Evolutionary conservation across 30 jellyfish, hydroid and myxozoan species (phyloP), one percentile per base, ranked within the genome.

Genomic region (Aurelia sp.): DNA sequence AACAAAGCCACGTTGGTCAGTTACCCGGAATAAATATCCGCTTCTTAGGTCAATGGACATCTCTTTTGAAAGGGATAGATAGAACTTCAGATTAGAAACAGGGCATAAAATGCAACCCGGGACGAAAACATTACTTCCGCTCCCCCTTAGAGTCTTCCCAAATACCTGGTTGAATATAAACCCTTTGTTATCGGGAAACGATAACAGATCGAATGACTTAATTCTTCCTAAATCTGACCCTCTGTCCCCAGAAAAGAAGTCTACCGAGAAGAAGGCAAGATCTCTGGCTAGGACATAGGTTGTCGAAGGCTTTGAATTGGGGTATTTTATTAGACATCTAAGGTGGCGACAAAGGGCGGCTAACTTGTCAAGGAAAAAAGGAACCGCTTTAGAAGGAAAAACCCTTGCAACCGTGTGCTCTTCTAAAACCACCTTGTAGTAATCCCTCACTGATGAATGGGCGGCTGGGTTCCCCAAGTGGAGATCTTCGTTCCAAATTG

Each of bases 131-230:
- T 72, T 72, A 18, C 84, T 72, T 44, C 31, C 31, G 84, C 52
- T 72, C 6, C 84, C 84, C 68, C 84, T 72, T n/a, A 72, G 84
- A 20, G 69, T 72, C 21, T 72, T 72, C 70, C 84, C 68, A 20
- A 72, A 44, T 15, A 41, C 70, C 20, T 72, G 69, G 48, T 72
- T 72, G 9, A 41, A 72, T 20, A 72, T 35, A 61, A 13, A 69
- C 3, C 80, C 22, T 16, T 41, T 72, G 69, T 48, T 67, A 41
- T 51, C 84, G 52, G 24, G 70, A 51, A 40, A 27, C 13, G 59
- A 59, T 12, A 72, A 31, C 11, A 72, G 18, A 48, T 72, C 70
- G 13, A 72, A 41, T 18, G 84, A 24, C 70, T 18, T 72, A 4
- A 48, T 24, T 51, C 84, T 72, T 13, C 84, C 40, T 27, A 72